phyloP scores from a whole-genome alignment of 2,888 invertebrate species.

The Amphipyra tragopoginis region DNA sequence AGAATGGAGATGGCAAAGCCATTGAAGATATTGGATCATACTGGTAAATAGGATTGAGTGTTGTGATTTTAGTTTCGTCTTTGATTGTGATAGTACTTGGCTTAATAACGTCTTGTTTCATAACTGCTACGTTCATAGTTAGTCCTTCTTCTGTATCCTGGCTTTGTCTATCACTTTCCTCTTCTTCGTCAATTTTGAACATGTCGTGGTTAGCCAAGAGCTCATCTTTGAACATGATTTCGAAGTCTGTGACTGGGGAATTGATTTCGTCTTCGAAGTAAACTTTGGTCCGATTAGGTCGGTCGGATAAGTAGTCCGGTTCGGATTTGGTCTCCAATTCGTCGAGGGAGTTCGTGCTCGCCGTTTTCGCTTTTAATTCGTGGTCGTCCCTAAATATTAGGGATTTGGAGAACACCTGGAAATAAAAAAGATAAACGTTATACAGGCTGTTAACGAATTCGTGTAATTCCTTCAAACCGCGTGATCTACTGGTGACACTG shows the following conservation, averaged over 20 bases:
- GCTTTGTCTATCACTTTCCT: conserved; percentile 79
- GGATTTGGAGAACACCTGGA: conserved; percentile 88
- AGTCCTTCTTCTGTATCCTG: conserved; percentile 83
- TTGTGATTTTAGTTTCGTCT: conserved; percentile 84
- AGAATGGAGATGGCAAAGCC: conserved; percentile 75
- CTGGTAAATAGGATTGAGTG: conserved; percentile 77
- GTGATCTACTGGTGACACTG: too few relatives aligned
- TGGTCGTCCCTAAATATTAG: conserved; percentile 87
- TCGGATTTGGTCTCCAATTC: conserved; percentile 85
- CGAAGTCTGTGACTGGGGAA: conserved; percentile 87
- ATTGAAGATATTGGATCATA: conserved; percentile 81
- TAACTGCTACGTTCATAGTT: conserved; percentile 81
- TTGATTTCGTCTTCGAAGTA: conserved; percentile 88
- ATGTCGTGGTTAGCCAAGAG: conserved; percentile 79
- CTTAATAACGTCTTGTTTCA: conserved; percentile 83
- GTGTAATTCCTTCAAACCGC: too few relatives aligned
- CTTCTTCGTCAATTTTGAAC: conserved; percentile 88
- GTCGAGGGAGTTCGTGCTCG: conserved; percentile 76
- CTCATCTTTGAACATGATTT: conserved; percentile 89
- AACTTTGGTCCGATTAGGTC: conserved; percentile 85
- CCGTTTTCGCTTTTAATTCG: conserved; percentile 75
- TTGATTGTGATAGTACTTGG: conserved; percentile 84
- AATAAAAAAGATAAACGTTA: conserved; percentile 33
- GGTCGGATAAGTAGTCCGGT: conserved; percentile 81
- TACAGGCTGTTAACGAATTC: too few relatives aligned